Base-by-base conservation (phyloP, 2,888 invertebrate species). In the Lobophora halterata region DNA sequence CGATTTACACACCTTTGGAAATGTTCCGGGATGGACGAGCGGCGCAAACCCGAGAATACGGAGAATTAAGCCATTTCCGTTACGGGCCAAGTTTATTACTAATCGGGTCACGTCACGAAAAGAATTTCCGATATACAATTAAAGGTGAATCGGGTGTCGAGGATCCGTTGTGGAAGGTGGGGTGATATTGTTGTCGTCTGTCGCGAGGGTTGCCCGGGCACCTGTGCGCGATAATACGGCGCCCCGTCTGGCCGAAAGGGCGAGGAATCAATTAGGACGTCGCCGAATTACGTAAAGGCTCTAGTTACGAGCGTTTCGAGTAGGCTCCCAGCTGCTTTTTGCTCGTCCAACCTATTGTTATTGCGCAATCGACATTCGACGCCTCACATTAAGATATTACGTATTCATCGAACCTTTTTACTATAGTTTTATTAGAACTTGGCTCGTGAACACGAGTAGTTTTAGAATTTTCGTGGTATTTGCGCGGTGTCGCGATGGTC, bases 261-360 rank as follows among this genome's bases (percentile, higher is more conserved):
- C 79, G 76, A 83, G 73, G 80, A 87, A 85, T 87, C 86, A 87
- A 87, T 87, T 86, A 87, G 86, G 79, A 71, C 75, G 72, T 74
- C 72, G 71, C 80, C 78, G 79, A 85, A 82, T 79, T 83, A 79
- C 76, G 81, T 81, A 86, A 85, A 78, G 72, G 74, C 70, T 79
- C 76, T 77, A 76, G 81, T 85, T 83, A 85, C 85, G 82, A 81
- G 76, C 82, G 67, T 71, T 72, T 72, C 76, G 74, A 78, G 71
- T 64, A 68, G 75, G 65, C 73, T 74, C 76, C 57, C 86, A 85
- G 81, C 79, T 86, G 86, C 71, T 82, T 86, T 83, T 82, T 82
- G 81, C 80, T 78, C 82, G 72, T 81, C 76, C 67, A 74, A 78
- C 78, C 79, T 82, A 79, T 72, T 76, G 75, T 83, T 82, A 83